phyloP scores from a whole-genome alignment of 1,140 invertebrate genomes.

The Drosophila novamexicana region DNA sequence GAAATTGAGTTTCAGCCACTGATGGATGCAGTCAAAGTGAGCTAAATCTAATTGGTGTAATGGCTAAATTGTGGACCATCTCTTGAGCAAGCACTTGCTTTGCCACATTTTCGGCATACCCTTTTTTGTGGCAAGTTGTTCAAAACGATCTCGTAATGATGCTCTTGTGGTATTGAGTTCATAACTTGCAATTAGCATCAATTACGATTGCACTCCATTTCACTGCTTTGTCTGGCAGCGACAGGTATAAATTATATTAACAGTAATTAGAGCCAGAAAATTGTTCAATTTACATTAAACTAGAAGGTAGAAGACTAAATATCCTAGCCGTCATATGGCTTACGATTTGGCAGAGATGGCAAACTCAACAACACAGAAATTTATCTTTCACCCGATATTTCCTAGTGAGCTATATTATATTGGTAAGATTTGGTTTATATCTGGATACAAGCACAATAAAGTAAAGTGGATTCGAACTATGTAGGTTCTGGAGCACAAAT shows the following conservation, averaged over 20 bases:
- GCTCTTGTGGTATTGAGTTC: not conserved
- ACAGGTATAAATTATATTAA: not conserved
- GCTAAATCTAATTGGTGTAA: constrained; percentile 30
- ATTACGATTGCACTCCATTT: not conserved
- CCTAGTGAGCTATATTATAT: too few relatives aligned
- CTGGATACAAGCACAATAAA: too few relatives aligned
- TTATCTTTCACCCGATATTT: too few relatives aligned
- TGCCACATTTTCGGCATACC: not conserved
- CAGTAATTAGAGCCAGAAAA: too few relatives aligned
- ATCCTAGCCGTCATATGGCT: too few relatives aligned
- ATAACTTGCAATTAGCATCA: constrained; percentile 10
- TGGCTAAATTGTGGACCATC: constrained; percentile 19
- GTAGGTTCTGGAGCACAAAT: too few relatives aligned
- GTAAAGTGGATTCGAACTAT: too few relatives aligned
- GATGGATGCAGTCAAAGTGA: constrained; percentile 24
- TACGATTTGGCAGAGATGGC: too few relatives aligned
- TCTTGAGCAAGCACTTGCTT: not conserved
- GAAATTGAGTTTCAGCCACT: constrained; percentile 60
- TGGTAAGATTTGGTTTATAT: too few relatives aligned
- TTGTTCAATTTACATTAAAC: too few relatives aligned
- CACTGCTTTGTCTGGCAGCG: not conserved
- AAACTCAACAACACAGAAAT: too few relatives aligned
- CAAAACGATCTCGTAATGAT: not conserved
- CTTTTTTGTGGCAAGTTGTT: not conserved
- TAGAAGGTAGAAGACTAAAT: too few relatives aligned